Percentiles rank a stretch among this genome's conserved stretches.
phyloP scores from a whole-genome alignment of 2,113 vertebrate species.

The Caranx ignobilis region DNA sequence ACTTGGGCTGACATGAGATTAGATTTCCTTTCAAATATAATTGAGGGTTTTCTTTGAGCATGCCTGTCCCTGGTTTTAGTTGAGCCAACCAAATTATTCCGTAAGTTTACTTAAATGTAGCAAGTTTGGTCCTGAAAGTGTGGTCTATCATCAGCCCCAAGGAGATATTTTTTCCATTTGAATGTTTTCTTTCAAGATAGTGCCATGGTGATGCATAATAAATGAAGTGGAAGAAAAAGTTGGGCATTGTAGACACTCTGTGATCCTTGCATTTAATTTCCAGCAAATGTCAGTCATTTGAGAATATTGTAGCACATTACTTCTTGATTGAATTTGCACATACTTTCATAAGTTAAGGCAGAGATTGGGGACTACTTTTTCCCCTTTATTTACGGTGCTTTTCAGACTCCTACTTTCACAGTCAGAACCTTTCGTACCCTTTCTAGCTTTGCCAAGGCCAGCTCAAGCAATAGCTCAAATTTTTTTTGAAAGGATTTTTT shows the following conservation, averaged over 20 bases:
- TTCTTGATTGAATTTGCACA: background rate
- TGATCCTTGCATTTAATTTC: background rate
- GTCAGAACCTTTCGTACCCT: constrained; percentile 11
- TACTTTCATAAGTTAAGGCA: background rate
- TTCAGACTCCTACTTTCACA: background rate
- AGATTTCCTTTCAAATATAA: constrained; percentile 53
- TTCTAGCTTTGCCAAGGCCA: constrained; percentile 20
- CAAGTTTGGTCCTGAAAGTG: constrained; percentile 5
- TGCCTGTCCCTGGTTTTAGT: constrained; percentile 17
- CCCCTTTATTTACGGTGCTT: constrained; percentile 1
- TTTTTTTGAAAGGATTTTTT: constrained; percentile 38
- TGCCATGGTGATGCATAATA: constrained; percentile 4
- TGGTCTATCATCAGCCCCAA: background rate
- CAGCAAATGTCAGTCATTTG: constrained; percentile 4
- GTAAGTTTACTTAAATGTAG: background rate
- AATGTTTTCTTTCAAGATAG: constrained; percentile 14
- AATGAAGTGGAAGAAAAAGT: background rate
- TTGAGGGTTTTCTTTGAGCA: constrained; percentile 38
- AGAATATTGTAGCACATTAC: background rate
- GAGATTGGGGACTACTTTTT: background rate
- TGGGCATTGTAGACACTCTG: background rate
- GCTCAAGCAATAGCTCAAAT: constrained; percentile 23
- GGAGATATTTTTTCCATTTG: constrained; percentile 1
- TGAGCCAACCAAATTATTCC: background rate
- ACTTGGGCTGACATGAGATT: constrained; percentile 45